Evolutionary conservation across 2,113 vertebrate genomes (phyloP).

Genomic region (Thermophis baileyi): DNA sequence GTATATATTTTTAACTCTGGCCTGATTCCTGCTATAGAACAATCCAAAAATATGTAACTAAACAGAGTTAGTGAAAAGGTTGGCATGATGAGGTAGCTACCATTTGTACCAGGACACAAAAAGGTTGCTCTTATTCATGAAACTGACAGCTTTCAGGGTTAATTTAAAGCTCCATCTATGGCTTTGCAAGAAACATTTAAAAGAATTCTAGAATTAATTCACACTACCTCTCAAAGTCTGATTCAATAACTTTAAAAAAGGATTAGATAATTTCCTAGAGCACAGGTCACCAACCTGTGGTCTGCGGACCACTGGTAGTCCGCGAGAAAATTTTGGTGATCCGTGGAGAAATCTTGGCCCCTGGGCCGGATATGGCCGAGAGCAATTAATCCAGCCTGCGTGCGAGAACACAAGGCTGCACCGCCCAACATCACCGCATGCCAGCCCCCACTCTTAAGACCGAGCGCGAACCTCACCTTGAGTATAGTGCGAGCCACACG

Average conservation of each 20-base stretch:
- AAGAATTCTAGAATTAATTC: not conserved
- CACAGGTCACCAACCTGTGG: too few species aligned
- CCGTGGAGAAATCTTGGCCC: too few species aligned
- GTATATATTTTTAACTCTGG: not conserved
- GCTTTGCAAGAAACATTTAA: not conserved
- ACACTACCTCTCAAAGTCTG: not conserved
- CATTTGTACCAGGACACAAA: not conserved
- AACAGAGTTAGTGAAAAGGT: not conserved
- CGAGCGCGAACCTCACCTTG: too few species aligned
- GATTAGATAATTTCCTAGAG: not conserved
- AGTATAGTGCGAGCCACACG: too few species aligned
- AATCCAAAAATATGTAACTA: not conserved
- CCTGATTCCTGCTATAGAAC: not conserved
- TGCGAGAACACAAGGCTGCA: too few species aligned
- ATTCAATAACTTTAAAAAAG: not conserved
- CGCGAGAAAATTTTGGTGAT: too few species aligned
- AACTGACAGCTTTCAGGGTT: not conserved
- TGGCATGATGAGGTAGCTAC: not conserved
- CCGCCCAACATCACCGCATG: too few species aligned
- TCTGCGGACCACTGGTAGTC: too few species aligned
- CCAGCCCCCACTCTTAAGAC: too few species aligned
- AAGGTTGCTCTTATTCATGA: not conserved
- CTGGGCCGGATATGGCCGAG: too few species aligned
- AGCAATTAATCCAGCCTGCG: too few species aligned
- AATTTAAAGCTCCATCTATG: not conserved